phyloP scores from a whole-genome alignment of 2,113 vertebrate genomes.

The Hemicordylus capensis region DNA sequence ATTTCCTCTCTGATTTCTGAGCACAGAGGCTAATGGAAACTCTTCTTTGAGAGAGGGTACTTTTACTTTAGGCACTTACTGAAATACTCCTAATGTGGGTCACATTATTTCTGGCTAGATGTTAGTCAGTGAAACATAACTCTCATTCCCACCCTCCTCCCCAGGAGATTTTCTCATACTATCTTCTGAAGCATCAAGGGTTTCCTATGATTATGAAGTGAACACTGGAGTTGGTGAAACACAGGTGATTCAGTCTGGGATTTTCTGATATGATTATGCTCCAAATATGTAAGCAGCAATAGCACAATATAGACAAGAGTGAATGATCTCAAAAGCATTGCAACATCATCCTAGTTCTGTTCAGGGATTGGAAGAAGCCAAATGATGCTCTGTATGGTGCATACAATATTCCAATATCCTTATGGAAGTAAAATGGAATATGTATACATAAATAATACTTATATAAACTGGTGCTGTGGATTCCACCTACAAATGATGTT shows the following conservation, averaged over 20 bases:
- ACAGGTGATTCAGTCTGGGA: background rate
- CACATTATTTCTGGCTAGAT: constrained; percentile 43
- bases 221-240: background rate
- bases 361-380: background rate
- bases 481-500: too few species aligned
- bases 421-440: too few species aligned
- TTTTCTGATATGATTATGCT: background rate
- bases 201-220: background rate
- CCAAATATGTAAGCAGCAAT: background rate
- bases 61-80: constrained; percentile 69
- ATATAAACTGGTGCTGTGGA: too few species aligned
- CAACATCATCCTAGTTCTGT: background rate
- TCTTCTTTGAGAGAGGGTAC: constrained; percentile 41
- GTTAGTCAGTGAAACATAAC: constrained; percentile 26
- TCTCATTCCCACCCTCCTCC: constrained; percentile 35
- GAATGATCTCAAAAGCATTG: background rate
- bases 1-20: constrained; percentile 62
- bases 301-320: background rate
- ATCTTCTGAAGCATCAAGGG: background rate
- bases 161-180: background rate
- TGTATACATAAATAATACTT: too few species aligned
- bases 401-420: too few species aligned
- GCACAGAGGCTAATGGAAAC: constrained; percentile 70
- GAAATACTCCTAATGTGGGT: constrained; percentile 78
- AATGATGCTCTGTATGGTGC: background rate